A percentile compares a stretch with the other conserved stretches of the same genome.
Evolutionary conservation across 2,797 vertebrate genomes (phyloP).

Genomic region (Chaetodon trifasciatus): DNA sequence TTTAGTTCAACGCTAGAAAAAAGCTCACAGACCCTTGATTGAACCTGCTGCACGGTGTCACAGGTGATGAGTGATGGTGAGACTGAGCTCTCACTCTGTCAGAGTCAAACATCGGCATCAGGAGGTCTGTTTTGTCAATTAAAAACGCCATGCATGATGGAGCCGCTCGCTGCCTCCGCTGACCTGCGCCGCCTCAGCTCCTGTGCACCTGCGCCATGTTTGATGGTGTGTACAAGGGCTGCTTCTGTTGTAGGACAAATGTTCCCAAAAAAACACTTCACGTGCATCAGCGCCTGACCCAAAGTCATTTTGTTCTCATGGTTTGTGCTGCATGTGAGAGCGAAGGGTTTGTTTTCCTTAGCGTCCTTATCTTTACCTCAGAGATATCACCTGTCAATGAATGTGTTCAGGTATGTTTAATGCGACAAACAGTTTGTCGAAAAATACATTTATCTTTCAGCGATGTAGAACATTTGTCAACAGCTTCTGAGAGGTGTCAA

Average conservation of each 20-base stretch:
- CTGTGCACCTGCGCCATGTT: constrained; percentile 51
- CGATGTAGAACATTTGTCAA: neutral
- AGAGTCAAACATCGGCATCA: constrained; percentile 41
- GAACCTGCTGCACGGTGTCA: constrained; percentile 20
- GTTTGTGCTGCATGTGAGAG: neutral
- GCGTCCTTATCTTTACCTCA: neutral
- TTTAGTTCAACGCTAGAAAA: neutral
- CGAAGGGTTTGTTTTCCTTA: neutral
- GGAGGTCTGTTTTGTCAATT: constrained; percentile 42
- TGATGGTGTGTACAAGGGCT: neutral
- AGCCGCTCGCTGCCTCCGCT: constrained; percentile 22
- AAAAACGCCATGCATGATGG: constrained; percentile 32
- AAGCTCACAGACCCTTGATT: neutral
- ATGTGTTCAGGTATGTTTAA: neutral
- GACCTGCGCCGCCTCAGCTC: constrained; percentile 46
- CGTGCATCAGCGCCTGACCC: constrained; percentile 2
- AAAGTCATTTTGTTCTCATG: neutral
- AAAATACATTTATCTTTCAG: neutral
- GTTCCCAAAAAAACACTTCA: constrained; percentile 8
- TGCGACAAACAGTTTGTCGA: neutral
- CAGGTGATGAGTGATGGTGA: constrained; percentile 6
- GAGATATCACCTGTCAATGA: neutral
- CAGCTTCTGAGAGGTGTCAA: neutral
- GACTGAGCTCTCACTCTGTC: neutral
- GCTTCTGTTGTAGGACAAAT: constrained; percentile 19